Base-by-base conservation (phyloP, 2,113 vertebrate species). In the Petrocephalus zakoni region DNA sequence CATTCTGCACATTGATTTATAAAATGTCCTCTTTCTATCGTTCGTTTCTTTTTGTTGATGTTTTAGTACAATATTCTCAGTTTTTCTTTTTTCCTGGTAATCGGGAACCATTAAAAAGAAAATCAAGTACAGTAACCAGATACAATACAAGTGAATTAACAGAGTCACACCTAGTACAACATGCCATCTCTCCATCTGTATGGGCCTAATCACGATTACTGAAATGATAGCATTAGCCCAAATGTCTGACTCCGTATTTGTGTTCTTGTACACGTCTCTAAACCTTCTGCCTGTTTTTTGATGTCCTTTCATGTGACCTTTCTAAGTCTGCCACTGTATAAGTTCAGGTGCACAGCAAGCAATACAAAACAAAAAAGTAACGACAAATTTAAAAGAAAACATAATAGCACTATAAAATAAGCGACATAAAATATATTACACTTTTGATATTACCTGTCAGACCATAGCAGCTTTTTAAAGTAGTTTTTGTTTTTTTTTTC, bases 391-490 rank as follows among this genome's bases (percentile, higher is more conserved):
- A 92, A 87, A 91, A 90, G 90, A 92, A 92, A 92, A 91, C 90
- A 91, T 92, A 90, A 92, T 90, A 92, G 92, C 90, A 93, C 93
- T 92, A 94, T 88, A 88, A 89, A 89, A 90, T 91, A 88, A 91
- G 90, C 90, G 78, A 92, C 92, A 91, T 51, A 53, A 87, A 90
- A 93, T 92, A 93, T 91, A 88, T 90, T 92, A 92, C 91, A 88
- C 90, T 89, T 91, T 89, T 37, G 87, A 93, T 93, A 92, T 94
- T 93, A 95, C 94, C 94, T 94, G 94, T 95, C 93, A 94, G 92
- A 94, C 93, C 93, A 94, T 96, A 97, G 97, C 97, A 98, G 97
- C 96, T 90, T 91, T 94, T 93, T 94, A 94, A 95, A 90, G 92
- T 93, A 92, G 89, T 93, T 91, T 92, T 90, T 93, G 93, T 93